These are phyloP conservation scores for Bombylius discolor DNA, from an alignment of 2,888 invertebrate genomes.

Conservation along the genomic window DNA sequence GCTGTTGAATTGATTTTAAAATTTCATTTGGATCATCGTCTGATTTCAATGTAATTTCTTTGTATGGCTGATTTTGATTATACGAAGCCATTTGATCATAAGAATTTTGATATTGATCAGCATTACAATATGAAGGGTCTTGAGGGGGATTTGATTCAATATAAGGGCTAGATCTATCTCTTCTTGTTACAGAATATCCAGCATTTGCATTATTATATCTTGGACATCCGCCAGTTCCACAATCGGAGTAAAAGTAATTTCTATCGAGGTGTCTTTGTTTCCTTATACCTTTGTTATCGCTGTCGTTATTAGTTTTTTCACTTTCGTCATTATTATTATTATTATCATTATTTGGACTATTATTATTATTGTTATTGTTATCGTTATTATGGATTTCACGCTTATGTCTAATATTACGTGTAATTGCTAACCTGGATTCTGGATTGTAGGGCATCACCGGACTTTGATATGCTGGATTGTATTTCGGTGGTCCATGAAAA, in stretches of 20 bases:
- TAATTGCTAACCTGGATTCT: not conserved
- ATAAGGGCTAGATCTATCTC: not conserved
- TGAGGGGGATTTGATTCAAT: not conserved
- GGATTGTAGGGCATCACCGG: not conserved
- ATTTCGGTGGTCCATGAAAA: not conserved
- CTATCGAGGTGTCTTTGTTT: not conserved
- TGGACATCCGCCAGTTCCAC: not conserved
- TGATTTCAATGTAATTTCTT: not conserved
- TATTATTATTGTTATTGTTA: not conserved
- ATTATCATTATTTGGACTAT: not conserved
- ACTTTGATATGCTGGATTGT: not conserved
- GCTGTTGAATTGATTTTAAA: constrained; percentile 1
- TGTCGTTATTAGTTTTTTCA: not conserved
- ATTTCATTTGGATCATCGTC: constrained; percentile 1
- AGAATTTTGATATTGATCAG: not conserved
- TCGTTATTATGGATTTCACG: not conserved
- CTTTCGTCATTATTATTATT: not conserved
- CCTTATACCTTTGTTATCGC: not conserved
- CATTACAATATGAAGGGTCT: not conserved
- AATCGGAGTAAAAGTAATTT: not conserved
- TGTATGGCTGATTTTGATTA: not conserved
- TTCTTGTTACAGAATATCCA: not conserved
- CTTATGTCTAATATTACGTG: not conserved
- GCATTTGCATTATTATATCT: not conserved
- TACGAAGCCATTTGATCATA: not conserved